Evolutionary conservation across 2,113 vertebrate genomes (phyloP).

Genomic region (Caretta caretta): DNA sequence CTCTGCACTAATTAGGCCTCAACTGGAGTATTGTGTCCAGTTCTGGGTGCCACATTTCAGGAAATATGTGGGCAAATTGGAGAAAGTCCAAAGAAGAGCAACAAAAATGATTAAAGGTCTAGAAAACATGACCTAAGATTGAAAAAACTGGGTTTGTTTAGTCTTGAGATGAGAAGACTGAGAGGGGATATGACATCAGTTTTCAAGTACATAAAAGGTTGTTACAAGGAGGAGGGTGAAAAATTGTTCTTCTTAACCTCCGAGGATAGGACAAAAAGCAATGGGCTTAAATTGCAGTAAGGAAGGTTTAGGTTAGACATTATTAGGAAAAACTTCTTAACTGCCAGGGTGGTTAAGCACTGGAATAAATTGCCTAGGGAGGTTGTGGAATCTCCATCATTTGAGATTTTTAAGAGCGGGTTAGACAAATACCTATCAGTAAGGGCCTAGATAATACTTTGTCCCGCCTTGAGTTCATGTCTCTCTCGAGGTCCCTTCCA

Average conservation of each 20-base stretch:
- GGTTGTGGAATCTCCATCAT: not conserved
- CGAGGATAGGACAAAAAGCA: not conserved
- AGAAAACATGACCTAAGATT: not conserved
- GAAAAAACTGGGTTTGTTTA: not conserved
- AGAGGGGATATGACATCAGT: not conserved
- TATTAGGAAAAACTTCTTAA: too few species aligned
- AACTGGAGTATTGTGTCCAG: not conserved
- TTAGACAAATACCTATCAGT: not conserved
- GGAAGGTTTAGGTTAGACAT: not conserved
- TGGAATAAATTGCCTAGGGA: not conserved
- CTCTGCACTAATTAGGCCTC: not conserved
- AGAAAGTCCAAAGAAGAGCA: not conserved
- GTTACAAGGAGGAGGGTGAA: not conserved
- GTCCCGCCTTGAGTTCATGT: too few species aligned
- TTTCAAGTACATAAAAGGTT: not conserved
- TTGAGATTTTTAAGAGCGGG: too few species aligned
- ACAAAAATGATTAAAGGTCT: not conserved
- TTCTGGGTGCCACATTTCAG: not conserved
- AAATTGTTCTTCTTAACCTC: not conserved
- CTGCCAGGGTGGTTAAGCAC: not conserved
- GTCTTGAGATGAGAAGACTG: not conserved
- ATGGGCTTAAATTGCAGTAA: not conserved
- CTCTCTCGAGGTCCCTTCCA: not conserved
- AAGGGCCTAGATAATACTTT: not conserved
- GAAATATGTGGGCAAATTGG: not conserved